Percentiles rank a stretch among this genome's conserved stretches.
phyloP scores from a whole-genome alignment of 2,797 vertebrate genomes.

The Bovichtus variegatus region DNA sequence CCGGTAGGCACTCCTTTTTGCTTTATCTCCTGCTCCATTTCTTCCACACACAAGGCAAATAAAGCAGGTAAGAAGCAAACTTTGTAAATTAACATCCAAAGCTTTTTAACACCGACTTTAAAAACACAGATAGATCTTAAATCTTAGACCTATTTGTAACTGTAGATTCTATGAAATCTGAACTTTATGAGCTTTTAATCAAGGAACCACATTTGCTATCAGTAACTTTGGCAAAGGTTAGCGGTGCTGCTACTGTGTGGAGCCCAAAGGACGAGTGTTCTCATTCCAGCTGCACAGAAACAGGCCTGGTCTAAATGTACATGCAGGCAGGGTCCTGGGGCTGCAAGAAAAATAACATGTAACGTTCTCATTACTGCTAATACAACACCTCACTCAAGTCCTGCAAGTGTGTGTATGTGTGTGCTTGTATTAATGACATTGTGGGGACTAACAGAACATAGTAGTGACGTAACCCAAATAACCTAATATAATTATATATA shows the following conservation, averaged over 20 bases:
- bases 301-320: conserved; percentile 41
- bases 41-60: conserved; percentile 41
- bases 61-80: conserved; percentile 66
- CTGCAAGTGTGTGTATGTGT: background rate
- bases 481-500: no score
- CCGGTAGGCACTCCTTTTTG: conserved; percentile 56
- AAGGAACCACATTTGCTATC: background rate
- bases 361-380: conserved; percentile 45
- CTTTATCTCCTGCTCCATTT: conserved; percentile 39
- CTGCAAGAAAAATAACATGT: conserved; percentile 36
- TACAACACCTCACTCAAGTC: background rate
- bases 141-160: background rate
- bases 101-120: background rate
- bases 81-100: conserved; percentile 14
- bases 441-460: background rate
- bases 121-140: background rate
- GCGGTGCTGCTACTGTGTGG: background rate
- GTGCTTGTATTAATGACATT: background rate
- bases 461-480: no score
- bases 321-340: background rate
- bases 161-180: background rate
- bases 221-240: conserved; percentile 4
- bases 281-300: conserved; percentile 29
- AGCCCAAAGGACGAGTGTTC: conserved; percentile 3
- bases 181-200: background rate